These are phyloP conservation scores for Solen grandis DNA, from an alignment of 1,140 invertebrate genomes.

Conservation along the genomic window DNA sequence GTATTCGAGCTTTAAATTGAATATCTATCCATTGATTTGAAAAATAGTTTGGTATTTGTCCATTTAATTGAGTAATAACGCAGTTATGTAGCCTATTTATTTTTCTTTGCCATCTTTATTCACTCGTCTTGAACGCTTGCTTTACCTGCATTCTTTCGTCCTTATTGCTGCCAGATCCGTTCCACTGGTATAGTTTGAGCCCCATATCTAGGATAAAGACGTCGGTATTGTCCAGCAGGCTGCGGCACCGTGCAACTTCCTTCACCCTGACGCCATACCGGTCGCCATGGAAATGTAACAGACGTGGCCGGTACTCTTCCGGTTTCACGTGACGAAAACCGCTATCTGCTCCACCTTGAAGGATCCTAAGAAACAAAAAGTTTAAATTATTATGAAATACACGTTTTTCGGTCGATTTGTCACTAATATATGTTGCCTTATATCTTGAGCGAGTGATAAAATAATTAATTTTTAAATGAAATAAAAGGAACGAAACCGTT, in stretches of 20 bases:
- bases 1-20: too few relatives aligned
- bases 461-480: background rate
- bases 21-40: too few relatives aligned
- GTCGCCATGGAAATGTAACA: constrained; percentile 84
- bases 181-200: constrained; percentile 89
- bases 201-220: constrained; percentile 93
- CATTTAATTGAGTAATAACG: too few relatives aligned
- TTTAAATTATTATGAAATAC: too few relatives aligned
- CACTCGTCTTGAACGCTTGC: background rate
- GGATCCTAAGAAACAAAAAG: constrained; percentile 75
- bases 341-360: constrained; percentile 83
- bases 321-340: constrained; percentile 83
- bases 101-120: background rate
- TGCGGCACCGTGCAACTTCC: constrained; percentile 57
- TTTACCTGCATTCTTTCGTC: constrained; percentile 77
- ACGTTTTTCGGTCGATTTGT: too few relatives aligned
- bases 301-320: constrained; percentile 81
- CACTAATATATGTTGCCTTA: too few relatives aligned
- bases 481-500: constrained; percentile 3
- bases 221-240: constrained; percentile 90
- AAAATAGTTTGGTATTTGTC: too few relatives aligned
- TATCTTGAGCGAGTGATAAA: too few relatives aligned
- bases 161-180: constrained; percentile 74
- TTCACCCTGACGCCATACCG: constrained; percentile 66
- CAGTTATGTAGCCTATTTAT: too few relatives aligned